Evolutionary conservation across 2,113 vertebrate genomes (phyloP).

Genomic region (Catharus bicknelli): DNA sequence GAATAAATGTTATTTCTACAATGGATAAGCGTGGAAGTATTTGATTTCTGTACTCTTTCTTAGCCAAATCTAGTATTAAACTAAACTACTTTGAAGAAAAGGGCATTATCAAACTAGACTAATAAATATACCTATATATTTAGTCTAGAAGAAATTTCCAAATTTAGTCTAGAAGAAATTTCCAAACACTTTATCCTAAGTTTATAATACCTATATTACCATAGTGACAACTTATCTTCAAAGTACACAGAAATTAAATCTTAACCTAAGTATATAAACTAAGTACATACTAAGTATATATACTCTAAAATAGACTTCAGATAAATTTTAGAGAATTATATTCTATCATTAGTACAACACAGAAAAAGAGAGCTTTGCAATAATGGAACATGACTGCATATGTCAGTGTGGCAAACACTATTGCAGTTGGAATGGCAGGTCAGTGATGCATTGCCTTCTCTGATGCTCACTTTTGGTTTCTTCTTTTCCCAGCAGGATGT

Average conservation of each 20-base stretch:
- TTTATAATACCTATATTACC: background rate
- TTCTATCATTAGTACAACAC: background rate
- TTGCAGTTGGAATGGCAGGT: background rate
- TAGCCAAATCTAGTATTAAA: background rate
- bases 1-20: background rate
- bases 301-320: background rate
- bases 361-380: background rate
- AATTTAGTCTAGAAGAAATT: background rate
- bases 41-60: background rate
- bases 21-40: background rate
- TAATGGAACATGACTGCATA: background rate
- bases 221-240: background rate
- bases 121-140: background rate
- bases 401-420: background rate
- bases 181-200: background rate
- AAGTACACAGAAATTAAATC: slow-evolving; percentile 23
- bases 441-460: background rate
- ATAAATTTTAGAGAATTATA: background rate
- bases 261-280: background rate
- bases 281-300: background rate
- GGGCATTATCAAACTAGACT: background rate
- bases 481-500: background rate
- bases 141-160: background rate
- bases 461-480: background rate
- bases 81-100: background rate